phyloP scores from a whole-genome alignment of 2,113 vertebrate genomes.

The Sinosuthora webbiana region DNA sequence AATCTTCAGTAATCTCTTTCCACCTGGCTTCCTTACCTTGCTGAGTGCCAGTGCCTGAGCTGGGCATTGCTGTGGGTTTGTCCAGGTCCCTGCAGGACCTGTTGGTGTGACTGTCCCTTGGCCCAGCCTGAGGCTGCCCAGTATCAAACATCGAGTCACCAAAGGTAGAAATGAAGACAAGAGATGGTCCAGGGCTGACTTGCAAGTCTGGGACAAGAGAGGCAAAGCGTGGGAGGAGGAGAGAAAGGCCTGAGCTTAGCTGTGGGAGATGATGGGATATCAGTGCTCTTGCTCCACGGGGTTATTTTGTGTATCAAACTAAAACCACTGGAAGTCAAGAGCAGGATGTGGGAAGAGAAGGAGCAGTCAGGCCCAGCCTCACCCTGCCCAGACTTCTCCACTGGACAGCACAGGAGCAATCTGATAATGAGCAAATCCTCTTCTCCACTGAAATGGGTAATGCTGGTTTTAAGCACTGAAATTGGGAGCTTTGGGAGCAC shows the following conservation, averaged over 20 bases:
- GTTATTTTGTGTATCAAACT: not conserved
- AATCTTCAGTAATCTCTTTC: not conserved
- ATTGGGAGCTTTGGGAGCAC: not conserved
- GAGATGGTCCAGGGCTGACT: not conserved
- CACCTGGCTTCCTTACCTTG: not conserved
- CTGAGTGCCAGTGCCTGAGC: not conserved
- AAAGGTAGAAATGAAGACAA: not conserved
- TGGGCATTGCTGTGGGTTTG: not conserved
- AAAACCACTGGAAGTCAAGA: not conserved
- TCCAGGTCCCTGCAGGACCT: not conserved
- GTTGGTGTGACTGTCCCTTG: not conserved
- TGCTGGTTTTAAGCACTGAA: not conserved
- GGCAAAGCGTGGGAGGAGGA: not conserved
- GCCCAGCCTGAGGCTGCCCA: not conserved
- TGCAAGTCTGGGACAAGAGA: not conserved
- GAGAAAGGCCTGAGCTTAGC: not conserved
- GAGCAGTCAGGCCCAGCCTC: not conserved
- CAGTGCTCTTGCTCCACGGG: not conserved
- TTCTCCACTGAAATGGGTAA: not conserved
- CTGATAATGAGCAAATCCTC: not conserved
- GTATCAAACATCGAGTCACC: not conserved
- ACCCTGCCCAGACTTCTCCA: fast-evolving
- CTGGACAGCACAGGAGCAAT: not conserved
- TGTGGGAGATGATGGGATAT: not conserved
- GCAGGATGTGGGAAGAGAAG: not conserved